Base-by-base conservation (phyloP, 2,888 invertebrate species). In the Clivina fossor region DNA sequence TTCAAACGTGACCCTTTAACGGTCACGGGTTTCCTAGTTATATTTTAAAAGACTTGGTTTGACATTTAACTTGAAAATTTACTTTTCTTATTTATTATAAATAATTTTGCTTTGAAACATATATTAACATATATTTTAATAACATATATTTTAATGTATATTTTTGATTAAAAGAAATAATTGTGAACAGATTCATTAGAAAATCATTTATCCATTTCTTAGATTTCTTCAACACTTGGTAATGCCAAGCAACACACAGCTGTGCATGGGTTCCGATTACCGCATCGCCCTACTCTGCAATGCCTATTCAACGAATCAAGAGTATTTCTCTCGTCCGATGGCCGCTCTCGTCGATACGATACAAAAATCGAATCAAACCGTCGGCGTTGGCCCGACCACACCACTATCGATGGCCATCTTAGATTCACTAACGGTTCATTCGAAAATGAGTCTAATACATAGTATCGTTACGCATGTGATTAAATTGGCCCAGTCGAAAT, bases 351-450 rank as follows among this genome's bases (percentile, higher is more conserved):
- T 93, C 9, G 95, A 96, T 68, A 89, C 90, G 0, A 85, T 68
- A 79, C 86, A 66, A 84, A 88, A 69, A 70, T 79, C 59, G 20
- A 64, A 62, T 60, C 46, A 71, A 58, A 56, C 59, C 71, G 44
- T 53, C 54, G 62, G 60, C 22, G 51, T 51, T 1, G 56, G 56
- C 7, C 91, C 93, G 2, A 91, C 91, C 0, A 85, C 88, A 7
- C 96, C 96, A 0, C 76, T 96, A 38, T 90, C 93, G 0, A 94
- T 97, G 88, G 88, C 89, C 50, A 86, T 94, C 49, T 76, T 97
- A 37, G 97, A 97, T 71, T 94, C 95, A 15, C 74, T 97, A 51
- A 96, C 96, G 0, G 88, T 96, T 22, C 97, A 97, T 69, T 93
- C 94, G 24, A 97, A 97, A 76, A 97, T 97, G 96, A 86, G 85